Evolutionary conservation across 1,140 invertebrate genomes (phyloP), one percentile per base, ranked within the genome.

Genomic region (Drosophila takahashii): DNA sequence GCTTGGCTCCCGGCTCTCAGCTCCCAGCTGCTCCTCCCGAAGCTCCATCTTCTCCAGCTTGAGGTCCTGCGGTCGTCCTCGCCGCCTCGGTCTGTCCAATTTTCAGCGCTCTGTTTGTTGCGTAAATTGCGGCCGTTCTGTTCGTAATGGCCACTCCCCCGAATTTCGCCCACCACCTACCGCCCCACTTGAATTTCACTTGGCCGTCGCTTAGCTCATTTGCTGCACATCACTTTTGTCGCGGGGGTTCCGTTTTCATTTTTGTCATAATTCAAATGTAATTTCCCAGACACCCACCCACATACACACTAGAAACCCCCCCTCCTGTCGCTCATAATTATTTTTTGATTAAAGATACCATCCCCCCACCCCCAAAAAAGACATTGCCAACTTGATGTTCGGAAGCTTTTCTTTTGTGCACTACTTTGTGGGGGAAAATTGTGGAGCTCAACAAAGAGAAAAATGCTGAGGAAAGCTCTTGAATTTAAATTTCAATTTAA

Each of bases 281-380:
- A 86, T 86, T 86, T 87, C 65, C 77, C 71, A 67, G 72, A 67
- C 51, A 67, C 44, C 13, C 39, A 32, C 41, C n/a, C n/a, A n/a
- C n/a, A n/a, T n/a, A 37, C 36, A 32, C 47, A 16, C 66, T 32
- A 41, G 52, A 15, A 34, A n/a, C 57, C 78, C 70, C 69, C 77
- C 74, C 44, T 39, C 16, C 26, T 48, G 81, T 76, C 83, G 45
- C 61, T 83, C 84, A 83, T 89, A 87, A 86, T 86, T 86, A 86
- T 87, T 86, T 86, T 86, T 86, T 86, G 83, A 86, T 86, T 86
- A 86, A 86, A 86, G 83, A 83, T 72, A 58, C 65, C 58, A 45
- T 26, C 45, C 44, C 44, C 29, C 44, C 29, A 57, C 11, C 16
- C 44, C 27, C 16, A 32, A 39, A 41, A 36, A 61, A 67, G 60